Evolutionary conservation across 2,797 vertebrate genomes (phyloP), one percentile per base, ranked within the genome.

Genomic region (Lepilemur ruficaudatus): DNA sequence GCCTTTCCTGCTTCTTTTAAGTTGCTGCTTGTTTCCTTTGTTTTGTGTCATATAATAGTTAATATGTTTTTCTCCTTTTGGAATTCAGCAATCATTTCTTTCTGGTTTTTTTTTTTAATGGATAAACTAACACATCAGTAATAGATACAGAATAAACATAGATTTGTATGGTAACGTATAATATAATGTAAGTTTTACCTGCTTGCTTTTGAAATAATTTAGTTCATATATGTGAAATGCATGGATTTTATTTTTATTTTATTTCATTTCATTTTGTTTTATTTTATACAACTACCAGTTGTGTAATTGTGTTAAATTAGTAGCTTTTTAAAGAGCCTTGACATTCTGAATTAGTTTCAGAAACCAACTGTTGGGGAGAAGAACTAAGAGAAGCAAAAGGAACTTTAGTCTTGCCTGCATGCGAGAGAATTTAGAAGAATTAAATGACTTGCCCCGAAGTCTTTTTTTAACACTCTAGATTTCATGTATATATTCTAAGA

Each of bases 271-370:
- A 50, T 50, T 50, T 50, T 61, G 14, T 61, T 78, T 95, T 88
- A 92, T 92, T 76, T 84, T 46, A 72, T 93, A 73, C 14, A 41
- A 80, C 87, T 76, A n/a, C 9, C 23, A 84, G 0, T 78, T 91
- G 28, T 91, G 5, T 91, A 85, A 69, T 76, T 88, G 28, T 84
- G 57, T 43, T 83, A 79, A 94, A 85, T 88, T 55, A 73, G 9
- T 73, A 91, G 75, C 52, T 95, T 79, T 96, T 88, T 63, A 81
- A 81, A 93, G 69, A 76, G 14, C 76, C 1, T 23, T 69, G 65
- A 35, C 13, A 23, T 91, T 94, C 38, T 91, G 35, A 95, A 57
- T 87, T 92, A n/a, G 23, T 86, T 95, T 94, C 12, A 96, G 65
- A 96, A 96, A 73, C 38, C 38, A 93, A 23, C 9, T 30, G 23